Conservation (phyloP, 2,888 invertebrate genomes). For the Phaedon cochleariae region DNA sequence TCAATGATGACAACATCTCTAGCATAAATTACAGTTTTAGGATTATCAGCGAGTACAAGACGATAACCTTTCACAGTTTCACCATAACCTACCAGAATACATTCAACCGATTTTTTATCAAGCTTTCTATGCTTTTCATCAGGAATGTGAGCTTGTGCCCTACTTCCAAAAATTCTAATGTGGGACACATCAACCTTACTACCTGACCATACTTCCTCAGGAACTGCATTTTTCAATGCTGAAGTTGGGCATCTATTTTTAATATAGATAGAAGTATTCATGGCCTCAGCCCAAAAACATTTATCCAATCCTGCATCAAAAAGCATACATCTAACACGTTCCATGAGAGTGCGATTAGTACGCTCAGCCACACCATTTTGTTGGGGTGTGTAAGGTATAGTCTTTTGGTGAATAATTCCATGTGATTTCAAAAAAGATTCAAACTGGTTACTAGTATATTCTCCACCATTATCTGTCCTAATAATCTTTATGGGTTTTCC, state of each 20-base stretch:
- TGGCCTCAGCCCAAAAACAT: neutral
- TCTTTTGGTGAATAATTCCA: too few relatives aligned
- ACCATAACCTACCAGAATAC: too few relatives aligned
- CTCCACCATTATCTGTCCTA: too few relatives aligned
- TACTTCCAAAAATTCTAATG: conserved; percentile 23
- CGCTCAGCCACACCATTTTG: conserved; percentile 30
- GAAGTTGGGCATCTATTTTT: neutral
- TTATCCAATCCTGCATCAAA: neutral
- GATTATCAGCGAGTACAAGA: too few relatives aligned
- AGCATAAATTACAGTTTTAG: too few relatives aligned
- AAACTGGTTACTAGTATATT: too few relatives aligned
- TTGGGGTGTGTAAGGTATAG: too few relatives aligned
- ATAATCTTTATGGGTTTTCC: too few relatives aligned
- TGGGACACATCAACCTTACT: conserved; percentile 40
- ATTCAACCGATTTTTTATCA: neutral
- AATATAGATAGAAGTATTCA: neutral
- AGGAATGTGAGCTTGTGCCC: neutral
- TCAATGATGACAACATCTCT: too few relatives aligned
- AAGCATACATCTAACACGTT: neutral
- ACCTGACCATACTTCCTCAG: conserved; percentile 45
- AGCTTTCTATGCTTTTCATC: neutral
- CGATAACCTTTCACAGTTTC: too few relatives aligned
- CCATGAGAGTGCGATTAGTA: neutral
- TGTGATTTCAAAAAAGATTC: too few relatives aligned
- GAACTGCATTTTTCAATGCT: neutral